Evolutionary conservation across 2,113 vertebrate genomes (phyloP).

Genomic region (Sinocyclocheilus grahami): DNA sequence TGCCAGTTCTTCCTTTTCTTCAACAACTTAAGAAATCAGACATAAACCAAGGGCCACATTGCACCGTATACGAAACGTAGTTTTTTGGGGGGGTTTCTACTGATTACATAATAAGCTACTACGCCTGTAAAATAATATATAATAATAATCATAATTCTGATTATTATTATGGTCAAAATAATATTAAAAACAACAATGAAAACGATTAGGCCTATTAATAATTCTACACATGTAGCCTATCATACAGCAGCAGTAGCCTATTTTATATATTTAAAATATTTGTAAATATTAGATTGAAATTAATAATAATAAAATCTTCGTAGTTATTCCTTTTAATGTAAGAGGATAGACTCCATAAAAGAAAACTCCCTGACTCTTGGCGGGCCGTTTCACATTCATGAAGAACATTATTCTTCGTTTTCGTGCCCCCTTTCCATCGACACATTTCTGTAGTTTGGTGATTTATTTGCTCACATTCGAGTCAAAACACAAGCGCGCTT

Average conservation of each 20-base stretch:
- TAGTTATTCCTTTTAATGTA: neutral
- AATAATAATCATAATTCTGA: neutral
- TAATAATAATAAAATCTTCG: neutral
- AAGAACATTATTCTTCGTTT: conserved; percentile 14
- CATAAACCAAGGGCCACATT: neutral
- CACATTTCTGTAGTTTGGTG: neutral
- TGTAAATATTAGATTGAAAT: neutral
- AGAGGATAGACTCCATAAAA: neutral
- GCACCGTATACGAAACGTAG: neutral
- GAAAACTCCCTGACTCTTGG: conserved; percentile 12
- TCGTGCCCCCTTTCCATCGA: neutral
- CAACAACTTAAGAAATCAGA: neutral
- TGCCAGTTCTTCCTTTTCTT: neutral
- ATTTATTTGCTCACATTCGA: neutral
- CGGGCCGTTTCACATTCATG: conserved; percentile 37
- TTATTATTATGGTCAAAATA: neutral
- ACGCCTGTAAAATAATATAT: neutral
- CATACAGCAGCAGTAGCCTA: neutral
- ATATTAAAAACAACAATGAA: neutral
- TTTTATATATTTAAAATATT: neutral
- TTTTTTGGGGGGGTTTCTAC: neutral
- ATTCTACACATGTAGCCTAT: neutral
- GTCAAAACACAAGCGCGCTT: neutral
- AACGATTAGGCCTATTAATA: neutral
- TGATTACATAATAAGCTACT: neutral